These are phyloP conservation scores for Madoqua kirkii DNA, from an alignment of 2,113 vertebrate species.

Conservation along the genomic window DNA sequence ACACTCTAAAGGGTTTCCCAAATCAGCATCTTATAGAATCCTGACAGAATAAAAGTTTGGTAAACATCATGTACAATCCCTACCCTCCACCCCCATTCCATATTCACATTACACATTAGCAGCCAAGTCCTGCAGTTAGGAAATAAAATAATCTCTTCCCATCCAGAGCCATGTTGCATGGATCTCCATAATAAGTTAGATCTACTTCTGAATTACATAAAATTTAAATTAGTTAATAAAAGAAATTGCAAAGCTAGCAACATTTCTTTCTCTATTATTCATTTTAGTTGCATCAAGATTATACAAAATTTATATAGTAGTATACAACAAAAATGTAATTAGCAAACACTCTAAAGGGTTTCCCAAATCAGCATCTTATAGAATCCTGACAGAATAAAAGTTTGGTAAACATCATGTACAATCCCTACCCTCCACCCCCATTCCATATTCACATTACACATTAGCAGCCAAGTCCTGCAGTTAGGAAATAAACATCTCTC, in stretches of 20 bases:
- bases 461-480: conserved; percentile 7
- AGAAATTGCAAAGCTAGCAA: conserved; percentile 6
- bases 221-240: conserved; percentile 28
- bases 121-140: background rate
- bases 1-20: conserved; percentile 14
- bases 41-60: conserved; percentile 30
- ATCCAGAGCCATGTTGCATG: too few relatives aligned
- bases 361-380: background rate
- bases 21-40: background rate
- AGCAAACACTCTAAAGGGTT: conserved; percentile 18
- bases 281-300: conserved; percentile 28
- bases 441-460: background rate
- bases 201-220: conserved; percentile 32
- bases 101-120: conserved; percentile 2
- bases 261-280: conserved; percentile 15
- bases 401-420: conserved; percentile 24
- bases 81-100: background rate
- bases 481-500: background rate
- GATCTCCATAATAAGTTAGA: background rate
- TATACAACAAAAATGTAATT: conserved; percentile 40
- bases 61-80: conserved; percentile 22
- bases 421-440: background rate
- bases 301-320: conserved; percentile 19
- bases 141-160: background rate
- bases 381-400: conserved; percentile 29